Evolutionary conservation across 2,113 vertebrate genomes (phyloP).

Genomic region (Ictalurus punctatus): DNA sequence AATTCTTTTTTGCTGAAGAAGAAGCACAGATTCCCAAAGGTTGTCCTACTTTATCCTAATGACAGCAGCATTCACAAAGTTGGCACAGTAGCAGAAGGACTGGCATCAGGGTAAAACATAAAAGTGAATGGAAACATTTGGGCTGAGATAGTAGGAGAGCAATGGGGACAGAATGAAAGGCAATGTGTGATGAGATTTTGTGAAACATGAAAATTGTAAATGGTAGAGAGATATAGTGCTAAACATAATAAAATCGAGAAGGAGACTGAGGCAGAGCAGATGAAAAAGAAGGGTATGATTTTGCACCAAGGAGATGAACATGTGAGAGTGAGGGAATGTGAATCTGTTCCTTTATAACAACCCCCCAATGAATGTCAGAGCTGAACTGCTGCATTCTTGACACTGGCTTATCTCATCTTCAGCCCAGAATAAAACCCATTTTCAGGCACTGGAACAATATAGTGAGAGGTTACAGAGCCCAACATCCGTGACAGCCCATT

Average conservation of each 20-base stretch:
- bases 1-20: neutral
- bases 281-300: slow-evolving; percentile 38
- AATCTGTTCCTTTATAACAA: slow-evolving; percentile 66
- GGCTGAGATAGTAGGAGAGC: slow-evolving; percentile 36
- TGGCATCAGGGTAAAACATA: neutral
- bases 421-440: slow-evolving; percentile 73
- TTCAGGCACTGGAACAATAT: slow-evolving; percentile 72
- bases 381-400: slow-evolving; percentile 66
- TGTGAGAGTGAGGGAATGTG: slow-evolving; percentile 59
- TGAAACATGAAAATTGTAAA: slow-evolving; percentile 62
- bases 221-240: slow-evolving; percentile 54
- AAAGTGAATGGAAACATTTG: slow-evolving; percentile 31
- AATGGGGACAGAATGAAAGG: slow-evolving; percentile 54
- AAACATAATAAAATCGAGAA: slow-evolving; percentile 59
- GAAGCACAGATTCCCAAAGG: neutral
- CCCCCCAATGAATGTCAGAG: slow-evolving; percentile 66
- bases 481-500: slow-evolving; percentile 70
- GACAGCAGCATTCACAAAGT: slow-evolving; percentile 11
- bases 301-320: slow-evolving; percentile 59
- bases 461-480: slow-evolving; percentile 71
- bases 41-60: slow-evolving; percentile 26
- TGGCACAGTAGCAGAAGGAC: slow-evolving; percentile 42
- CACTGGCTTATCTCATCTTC: slow-evolving; percentile 74
- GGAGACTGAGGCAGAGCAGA: slow-evolving; percentile 54
- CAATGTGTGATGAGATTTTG: slow-evolving; percentile 48